Evolutionary conservation across 2,888 invertebrate genomes (phyloP), one percentile per base, ranked within the genome.

Genomic region (Drosophila multiciliata): DNA sequence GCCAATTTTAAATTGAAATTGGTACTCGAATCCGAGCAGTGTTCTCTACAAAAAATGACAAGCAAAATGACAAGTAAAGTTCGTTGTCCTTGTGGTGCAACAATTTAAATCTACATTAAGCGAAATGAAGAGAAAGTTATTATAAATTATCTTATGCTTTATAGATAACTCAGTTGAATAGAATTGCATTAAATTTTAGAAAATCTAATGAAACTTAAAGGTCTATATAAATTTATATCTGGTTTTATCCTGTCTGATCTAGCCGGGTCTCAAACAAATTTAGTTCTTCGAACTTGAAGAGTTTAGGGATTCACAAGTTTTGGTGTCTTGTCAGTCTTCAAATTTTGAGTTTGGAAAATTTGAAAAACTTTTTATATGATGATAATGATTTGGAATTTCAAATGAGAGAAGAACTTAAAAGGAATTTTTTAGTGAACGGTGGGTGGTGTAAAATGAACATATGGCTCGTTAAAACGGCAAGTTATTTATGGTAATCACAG

Each of bases 381-480:
- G 36, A 12, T 53, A 73, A 74, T 74, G 40, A 50, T 29, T 57
- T 60, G 48, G 32, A 54, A 73, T 66, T 48, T 57, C 23, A 53
- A 42, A 48, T 20, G 6, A 20, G 26, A 8, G 23, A 48, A 15
- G n/a, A n/a, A 70, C 71, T 70, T 55, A 61, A 70, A 58, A 71
- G 53, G 38, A n/a, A 23, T 50, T 70, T 62, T 48, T 50, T 32
- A 20, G 45, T 35, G 64, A 58, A 52, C 70, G 32, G 40, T 70
- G 84, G 73, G 68, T 71, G 77, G 73, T 77, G 65, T 20, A 49
- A 36, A 72, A 38, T 72, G 52, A 85, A 73, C 84, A 84, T 80
- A 84, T 84, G 86, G 86, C 88, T 67, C n/a, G 53, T 66, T 54
- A 38, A 54, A 70, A 45, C 52, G 45, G 52, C 35, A 53, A 35